Percentiles rank a stretch among this genome's conserved stretches.
Conservation (phyloP, 1,140 invertebrate genomes). For the Drosophila ambigua region DNA sequence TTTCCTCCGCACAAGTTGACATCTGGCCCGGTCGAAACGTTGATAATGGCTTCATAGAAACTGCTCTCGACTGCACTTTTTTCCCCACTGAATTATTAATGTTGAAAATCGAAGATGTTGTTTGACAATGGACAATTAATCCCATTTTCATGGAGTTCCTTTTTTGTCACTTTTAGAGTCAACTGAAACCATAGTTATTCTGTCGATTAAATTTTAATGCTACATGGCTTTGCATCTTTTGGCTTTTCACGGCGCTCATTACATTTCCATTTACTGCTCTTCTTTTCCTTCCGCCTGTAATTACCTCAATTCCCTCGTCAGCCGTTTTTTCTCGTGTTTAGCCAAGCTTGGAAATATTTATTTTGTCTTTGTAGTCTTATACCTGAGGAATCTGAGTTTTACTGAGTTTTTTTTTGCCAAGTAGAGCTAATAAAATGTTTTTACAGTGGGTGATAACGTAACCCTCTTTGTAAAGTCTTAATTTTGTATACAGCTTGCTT, state of each 20-base stretch:
- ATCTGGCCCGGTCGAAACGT: slow-evolving; percentile 37
- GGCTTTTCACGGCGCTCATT: slow-evolving; percentile 21
- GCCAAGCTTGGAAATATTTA: too few relatives aligned
- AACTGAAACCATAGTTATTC: background rate
- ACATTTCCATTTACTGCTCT: slow-evolving; percentile 6
- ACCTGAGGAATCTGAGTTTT: too few relatives aligned
- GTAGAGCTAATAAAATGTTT: too few relatives aligned
- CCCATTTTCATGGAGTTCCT: slow-evolving; percentile 6
- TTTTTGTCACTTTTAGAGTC: background rate
- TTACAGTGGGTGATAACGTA: too few relatives aligned
- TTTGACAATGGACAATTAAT: slow-evolving; percentile 2
- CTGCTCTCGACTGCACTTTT: slow-evolving; percentile 48
- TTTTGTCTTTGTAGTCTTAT: too few relatives aligned
- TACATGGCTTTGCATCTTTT: background rate
- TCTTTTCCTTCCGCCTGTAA: slow-evolving; percentile 23
- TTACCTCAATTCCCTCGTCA: slow-evolving; percentile 27
- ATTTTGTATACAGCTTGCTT: background rate
- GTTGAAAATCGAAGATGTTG: slow-evolving; percentile 31
- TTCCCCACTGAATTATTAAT: slow-evolving; percentile 56
- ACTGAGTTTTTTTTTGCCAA: too few relatives aligned
- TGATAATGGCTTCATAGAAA: slow-evolving; percentile 54
- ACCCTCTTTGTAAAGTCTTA: background rate
- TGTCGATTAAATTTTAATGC: slow-evolving; percentile 16
- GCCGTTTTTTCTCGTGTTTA: background rate
- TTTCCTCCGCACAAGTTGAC: slow-evolving; percentile 29